Evolutionary conservation across 2,113 vertebrate genomes (phyloP), one percentile per base, ranked within the genome.

Genomic region (Seriola dumerili): DNA sequence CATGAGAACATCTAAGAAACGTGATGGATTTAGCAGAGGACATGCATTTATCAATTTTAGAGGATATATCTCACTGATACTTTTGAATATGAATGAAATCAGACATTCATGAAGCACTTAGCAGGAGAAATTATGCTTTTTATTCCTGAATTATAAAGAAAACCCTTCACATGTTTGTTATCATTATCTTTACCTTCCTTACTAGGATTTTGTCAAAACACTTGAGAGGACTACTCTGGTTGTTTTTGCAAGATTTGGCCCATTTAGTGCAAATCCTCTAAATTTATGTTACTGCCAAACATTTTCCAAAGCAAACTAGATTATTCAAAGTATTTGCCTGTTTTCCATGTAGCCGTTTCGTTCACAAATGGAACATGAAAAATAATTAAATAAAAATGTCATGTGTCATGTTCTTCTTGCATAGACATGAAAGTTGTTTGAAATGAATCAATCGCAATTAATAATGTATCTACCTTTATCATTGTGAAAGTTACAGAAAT

Each of bases 11-110:
- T 8, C 11, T 0, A 72, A 64, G 72, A 85, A 57, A 77, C 21
- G 2, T n/a, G 59, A 64, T 32, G 21, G 68, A 69, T 58, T 57
- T 1, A 81, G 52, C n/a, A 61, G 79, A 69, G 52, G 38, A 76
- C 81, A 44, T 88, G 86, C 88, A 70, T 50, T 36, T 64, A 67
- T 77, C 54, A 70, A 44, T 70, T 57, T 23, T 19, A 74, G 58
- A 10, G 6, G 29, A 40, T 14, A 57, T 16, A 48, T 40, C 48
- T 66, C 46, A 52, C 40, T 66, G 55, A 67, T 72, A 63, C 68
- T 38, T 54, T 80, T 36, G 64, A 72, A 76, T 5, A 46, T 29
- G 13, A 65, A 59, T 36, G 10, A 84, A 73, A 80, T 78, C 54
- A 65, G 65, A 62, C 10, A 9, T 79, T 8, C 59, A 65, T 63